These are phyloP conservation scores for Ovibos moschatus DNA, from an alignment of 2,113 vertebrate species.

Conservation along the genomic window DNA sequence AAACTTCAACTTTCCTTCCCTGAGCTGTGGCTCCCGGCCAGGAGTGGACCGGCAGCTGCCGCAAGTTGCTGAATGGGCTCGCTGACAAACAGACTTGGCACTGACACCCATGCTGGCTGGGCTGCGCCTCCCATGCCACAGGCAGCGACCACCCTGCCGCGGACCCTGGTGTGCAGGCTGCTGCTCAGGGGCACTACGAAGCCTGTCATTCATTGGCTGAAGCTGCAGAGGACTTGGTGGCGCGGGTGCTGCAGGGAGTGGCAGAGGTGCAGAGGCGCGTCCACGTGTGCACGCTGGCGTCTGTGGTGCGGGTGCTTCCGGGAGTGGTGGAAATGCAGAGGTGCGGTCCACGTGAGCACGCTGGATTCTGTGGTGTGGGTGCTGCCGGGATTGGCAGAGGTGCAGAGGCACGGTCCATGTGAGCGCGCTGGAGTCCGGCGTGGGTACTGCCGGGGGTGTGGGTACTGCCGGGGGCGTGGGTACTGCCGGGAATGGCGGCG, in stretches of 20 bases:
- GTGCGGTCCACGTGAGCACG: no score
- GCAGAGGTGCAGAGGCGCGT: neutral
- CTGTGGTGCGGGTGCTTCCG: neutral
- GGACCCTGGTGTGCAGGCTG: no score
- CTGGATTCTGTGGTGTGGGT: no score
- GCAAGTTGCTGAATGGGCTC: neutral
- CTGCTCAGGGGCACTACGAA: neutral
- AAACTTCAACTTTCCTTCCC: neutral
- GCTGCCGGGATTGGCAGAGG: neutral
- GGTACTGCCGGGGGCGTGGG: neutral
- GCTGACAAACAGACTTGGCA: neutral
- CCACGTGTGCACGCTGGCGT: neutral
- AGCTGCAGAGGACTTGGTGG: no score
- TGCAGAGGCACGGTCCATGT: neutral
- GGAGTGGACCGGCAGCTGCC: neutral
- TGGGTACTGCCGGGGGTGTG: no score
- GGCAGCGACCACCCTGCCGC: accelerated
- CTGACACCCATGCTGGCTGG: no score
- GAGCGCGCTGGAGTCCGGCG: accelerated
- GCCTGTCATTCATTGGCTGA: neutral
- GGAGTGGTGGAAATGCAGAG: no score
- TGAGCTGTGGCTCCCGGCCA: neutral
- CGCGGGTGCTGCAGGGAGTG: neutral
- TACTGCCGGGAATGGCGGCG: neutral
- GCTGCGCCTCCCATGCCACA: neutral